A percentile compares a stretch with the other conserved stretches of the same genome.
Evolutionary conservation across 1,140 invertebrate species (phyloP).

Genomic region (Bicyclus anynana): DNA sequence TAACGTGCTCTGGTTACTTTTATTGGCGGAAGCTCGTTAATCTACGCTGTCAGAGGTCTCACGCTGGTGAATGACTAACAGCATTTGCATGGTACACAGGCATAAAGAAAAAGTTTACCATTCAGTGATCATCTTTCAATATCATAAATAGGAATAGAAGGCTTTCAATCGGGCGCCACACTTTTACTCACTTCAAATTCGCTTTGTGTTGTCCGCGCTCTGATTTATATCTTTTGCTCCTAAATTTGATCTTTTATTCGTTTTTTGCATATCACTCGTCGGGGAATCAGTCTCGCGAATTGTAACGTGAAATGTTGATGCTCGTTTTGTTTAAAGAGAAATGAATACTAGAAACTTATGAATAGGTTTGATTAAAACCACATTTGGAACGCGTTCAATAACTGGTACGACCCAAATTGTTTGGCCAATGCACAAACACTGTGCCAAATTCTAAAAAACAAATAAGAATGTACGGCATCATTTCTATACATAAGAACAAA

Average conservation of each 20-base stretch:
- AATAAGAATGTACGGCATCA: too few species aligned
- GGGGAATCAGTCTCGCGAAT: slow-evolving; percentile 22
- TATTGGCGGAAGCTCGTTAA: slow-evolving; percentile 46
- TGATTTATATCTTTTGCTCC: slow-evolving; percentile 51
- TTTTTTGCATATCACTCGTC: slow-evolving; percentile 33
- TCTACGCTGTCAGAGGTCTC: slow-evolving; percentile 40
- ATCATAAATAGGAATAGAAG: slow-evolving; percentile 47
- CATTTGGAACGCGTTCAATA: not conserved
- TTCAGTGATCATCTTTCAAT: slow-evolving; percentile 45
- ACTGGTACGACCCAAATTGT: not conserved
- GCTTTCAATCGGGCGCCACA: slow-evolving; percentile 54
- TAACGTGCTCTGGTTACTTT: slow-evolving; percentile 36
- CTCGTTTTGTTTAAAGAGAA: slow-evolving; percentile 13
- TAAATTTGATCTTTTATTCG: slow-evolving; percentile 34
- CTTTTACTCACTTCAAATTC: slow-evolving; percentile 59
- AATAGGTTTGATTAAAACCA: not conserved
- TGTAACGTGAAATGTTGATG: slow-evolving; percentile 13
- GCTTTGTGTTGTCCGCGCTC: slow-evolving; percentile 32
- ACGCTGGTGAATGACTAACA: slow-evolving; percentile 45
- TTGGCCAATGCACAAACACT: too few species aligned
- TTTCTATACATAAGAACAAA: too few species aligned
- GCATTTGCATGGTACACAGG: slow-evolving; percentile 51
- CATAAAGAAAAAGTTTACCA: slow-evolving; percentile 26
- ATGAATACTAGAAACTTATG: not conserved
- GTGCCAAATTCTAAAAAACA: too few species aligned